Base-by-base conservation (phyloP, 2,888 invertebrate species). In the Sympetrum striolatum region DNA sequence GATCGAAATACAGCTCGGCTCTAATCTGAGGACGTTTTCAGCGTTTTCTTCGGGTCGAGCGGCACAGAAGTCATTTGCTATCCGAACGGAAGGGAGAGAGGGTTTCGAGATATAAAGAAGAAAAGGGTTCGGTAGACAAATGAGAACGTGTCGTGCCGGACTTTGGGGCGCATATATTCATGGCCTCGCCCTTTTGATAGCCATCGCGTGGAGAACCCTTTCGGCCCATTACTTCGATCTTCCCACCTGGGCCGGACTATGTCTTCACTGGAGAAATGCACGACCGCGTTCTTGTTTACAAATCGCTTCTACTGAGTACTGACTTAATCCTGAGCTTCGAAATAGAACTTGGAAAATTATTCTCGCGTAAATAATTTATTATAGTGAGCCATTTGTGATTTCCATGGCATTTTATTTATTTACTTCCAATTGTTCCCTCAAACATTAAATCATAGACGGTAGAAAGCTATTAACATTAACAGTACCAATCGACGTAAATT, bases 101-200 rank as follows among this genome's bases (percentile, higher is more conserved):
- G 48, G 53, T 25, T 31, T 48, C 18, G 35, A 60, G 86, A 86
- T 15, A 18, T 37, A 60, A 58, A 60, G 60, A 86, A 35, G 60
- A 58, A 86, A 86, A 60, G 86, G 58, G 12, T 86, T 37, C 86
- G 86, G 60, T 22, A 86, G 64, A 86, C 86, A 86, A 64, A 86
- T 86, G 86, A 86, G 86, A 39, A n/a, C 37, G 37, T 86, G 86
- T 35, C 86, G 86, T 86, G 86, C 31, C 86, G 37, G 58, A 15
- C 58, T 53, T 48, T 82, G 53, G 48, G 60, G 58, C 86, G 86
- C 86, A 86, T 86, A 81, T 81, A 86, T 86, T 86, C 86, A 86
- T 86, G 86, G 86, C 86, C 86, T 86, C 86, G 86, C 86, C 86
- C 60, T 60, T 86, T 86, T 58, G 86, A 86, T 86, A 60, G 37